Base-by-base conservation (phyloP, 1,140 invertebrate genomes). In the Gonioctena quinquepunctata region DNA sequence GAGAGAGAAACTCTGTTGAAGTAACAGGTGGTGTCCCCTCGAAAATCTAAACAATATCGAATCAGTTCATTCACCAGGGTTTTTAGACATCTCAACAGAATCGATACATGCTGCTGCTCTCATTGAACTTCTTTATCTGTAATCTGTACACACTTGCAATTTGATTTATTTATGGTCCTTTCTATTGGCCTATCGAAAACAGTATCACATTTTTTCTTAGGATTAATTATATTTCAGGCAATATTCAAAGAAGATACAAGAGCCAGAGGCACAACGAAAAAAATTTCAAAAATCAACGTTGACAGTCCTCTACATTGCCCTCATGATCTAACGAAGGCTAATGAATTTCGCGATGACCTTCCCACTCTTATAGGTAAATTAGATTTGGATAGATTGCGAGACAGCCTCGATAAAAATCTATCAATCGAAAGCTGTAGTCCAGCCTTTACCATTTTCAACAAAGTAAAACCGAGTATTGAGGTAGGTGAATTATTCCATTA, bases 281-380 rank as follows among this genome's bases (percentile, higher is more conserved):
- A 82, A 80, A 75, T 85, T 66, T 69, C 81, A 60, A 76, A 83
- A 74, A 81, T 83, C 6, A 86, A 89, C 74, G 83, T 86, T 5
- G 85, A 88, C 18, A 86, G 83, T 67, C 85, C 88, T 70, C 81
- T 90, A 2, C 86, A 89, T 76, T 87, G 87, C 65, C 88, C 90
- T 0, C 92, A 93, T 79, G 93, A 94, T 81, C 83, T 91, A 52
- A 85, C 90, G 0, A 86, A 88, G 26, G 79, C 78, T 3, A 84
- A 83, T 5, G 90, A 92, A 69, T 83, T 83, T 61, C 84, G 87
- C 74, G 89, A 88, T 59, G 86, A 90, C 82, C 79, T 91, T 25
- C 89, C 89, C 1, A 90, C 88, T 28, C 76, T 91, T 18, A 78
- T 91, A 8, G 81, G 82, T 59, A 28, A 68, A 21, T 52, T 66